Evolutionary conservation across 1,140 invertebrate species (phyloP), one percentile per base, ranked within the genome.

Genomic region (Leptestheria dahalacensis): DNA sequence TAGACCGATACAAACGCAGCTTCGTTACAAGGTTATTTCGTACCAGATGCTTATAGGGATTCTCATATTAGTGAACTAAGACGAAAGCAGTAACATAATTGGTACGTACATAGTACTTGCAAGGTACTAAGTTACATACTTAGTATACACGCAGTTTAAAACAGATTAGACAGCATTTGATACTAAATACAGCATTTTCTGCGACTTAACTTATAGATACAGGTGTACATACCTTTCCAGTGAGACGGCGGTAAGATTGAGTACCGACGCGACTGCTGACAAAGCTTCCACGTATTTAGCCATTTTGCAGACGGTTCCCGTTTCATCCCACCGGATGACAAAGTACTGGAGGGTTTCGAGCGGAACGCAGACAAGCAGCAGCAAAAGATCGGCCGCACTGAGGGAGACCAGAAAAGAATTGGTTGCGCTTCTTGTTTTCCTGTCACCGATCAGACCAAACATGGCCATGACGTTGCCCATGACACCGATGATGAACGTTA

Each of bases 211-310:
- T n/a, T n/a, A n/a, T n/a, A n/a, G n/a, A n/a, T n/a, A n/a, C n/a
- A n/a, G n/a, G n/a, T n/a, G n/a, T n/a, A 48, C 62, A 62, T 59
- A 74, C 72, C 72, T 73, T 65, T 74, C 73, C 3, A 74, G 61
- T n/a, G 68, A 72, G 29, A 74, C 72, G 1, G 73, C 72, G n/a
- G 69, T 67, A 1, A 74, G 64, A 62, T 74, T 74, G 33, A 74
- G 68, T 2, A 74, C 71, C 6, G 72, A 73, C 1, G 71, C 68
- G 3, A 70, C 64, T 4, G 72, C 69, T 1, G 71, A 72, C 29
- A 74, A 64, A 6, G 70, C 66, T 57, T 72, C 68, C 1, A 65
- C 66, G 59, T 69, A 75, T n/a, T 65, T 67, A 2, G 71, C 67
- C 46, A 70, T 48, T 63, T 73, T 73, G 62, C 73, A 75, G 18